These are phyloP conservation scores for Volucella inanis DNA, from an alignment of 2,888 invertebrate genomes.

Conservation along the genomic window DNA sequence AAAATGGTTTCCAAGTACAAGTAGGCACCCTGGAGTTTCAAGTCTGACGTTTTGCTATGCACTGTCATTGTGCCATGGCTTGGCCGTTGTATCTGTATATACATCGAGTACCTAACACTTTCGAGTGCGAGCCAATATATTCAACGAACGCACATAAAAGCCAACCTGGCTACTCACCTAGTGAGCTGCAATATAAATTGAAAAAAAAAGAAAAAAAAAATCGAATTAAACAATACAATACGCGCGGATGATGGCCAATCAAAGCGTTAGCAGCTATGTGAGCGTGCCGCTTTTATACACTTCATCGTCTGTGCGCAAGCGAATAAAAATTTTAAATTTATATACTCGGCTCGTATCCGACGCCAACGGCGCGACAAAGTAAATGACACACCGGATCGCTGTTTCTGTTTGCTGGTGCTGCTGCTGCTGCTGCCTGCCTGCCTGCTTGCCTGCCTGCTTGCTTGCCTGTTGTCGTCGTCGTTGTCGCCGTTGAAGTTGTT, in stretches of 20 bases:
- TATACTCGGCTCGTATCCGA: conserved; percentile 73
- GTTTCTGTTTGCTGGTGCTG: background rate
- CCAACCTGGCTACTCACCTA: conserved; percentile 68
- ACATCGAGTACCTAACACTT: conserved; percentile 50
- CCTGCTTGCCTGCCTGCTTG: too few species aligned
- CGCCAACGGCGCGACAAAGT: conserved; percentile 73
- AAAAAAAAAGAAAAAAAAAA: conserved; percentile 53
- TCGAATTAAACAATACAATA: conserved; percentile 73
- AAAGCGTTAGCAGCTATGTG: conserved; percentile 73
- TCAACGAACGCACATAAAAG: conserved; percentile 69
- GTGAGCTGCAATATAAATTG: conserved; percentile 41
- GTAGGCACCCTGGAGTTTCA: conserved; percentile 64
- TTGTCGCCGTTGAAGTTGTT: conserved; percentile 23
- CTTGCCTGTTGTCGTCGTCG: background rate
- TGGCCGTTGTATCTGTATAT: conserved; percentile 15
- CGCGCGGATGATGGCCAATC: conserved; percentile 71
- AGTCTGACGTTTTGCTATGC: conserved; percentile 15
- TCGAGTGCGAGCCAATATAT: conserved; percentile 61
- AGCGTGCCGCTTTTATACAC: conserved; percentile 66
- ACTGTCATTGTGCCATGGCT: background rate
- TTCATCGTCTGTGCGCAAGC: conserved; percentile 67
- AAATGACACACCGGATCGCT: conserved; percentile 69
- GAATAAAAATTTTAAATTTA: conserved; percentile 74
- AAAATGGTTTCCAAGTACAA: conserved; percentile 63
- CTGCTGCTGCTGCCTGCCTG: too few species aligned